Conservation (phyloP, 2,888 invertebrate species). For the Esperia sulphurella region DNA sequence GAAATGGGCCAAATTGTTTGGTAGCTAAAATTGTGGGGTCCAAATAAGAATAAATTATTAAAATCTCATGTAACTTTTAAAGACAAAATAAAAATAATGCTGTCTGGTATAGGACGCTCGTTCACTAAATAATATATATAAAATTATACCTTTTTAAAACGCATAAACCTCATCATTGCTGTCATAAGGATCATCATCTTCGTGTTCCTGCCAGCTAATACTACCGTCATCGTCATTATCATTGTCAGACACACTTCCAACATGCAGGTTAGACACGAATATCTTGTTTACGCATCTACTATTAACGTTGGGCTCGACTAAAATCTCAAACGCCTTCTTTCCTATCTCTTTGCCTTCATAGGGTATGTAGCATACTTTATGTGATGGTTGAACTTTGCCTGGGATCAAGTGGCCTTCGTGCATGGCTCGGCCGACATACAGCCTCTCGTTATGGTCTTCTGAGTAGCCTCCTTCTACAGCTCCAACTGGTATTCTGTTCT, state of each 20-base stretch:
- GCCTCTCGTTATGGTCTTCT: slow-evolving; percentile 48
- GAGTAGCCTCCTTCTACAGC: slow-evolving; percentile 79
- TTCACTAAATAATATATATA: too few species aligned
- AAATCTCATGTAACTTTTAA: too few species aligned
- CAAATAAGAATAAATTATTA: too few species aligned
- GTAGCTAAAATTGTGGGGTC: too few species aligned
- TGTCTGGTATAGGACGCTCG: too few species aligned
- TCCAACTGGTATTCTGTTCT: slow-evolving; percentile 80
- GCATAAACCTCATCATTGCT: slow-evolving; percentile 1
- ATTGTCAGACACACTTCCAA: slow-evolving; percentile 6
- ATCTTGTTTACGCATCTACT: slow-evolving; percentile 9
- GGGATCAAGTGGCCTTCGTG: slow-evolving; percentile 85
- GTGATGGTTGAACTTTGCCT: slow-evolving; percentile 81
- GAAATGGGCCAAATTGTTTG: too few species aligned
- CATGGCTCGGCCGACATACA: slow-evolving; percentile 82
- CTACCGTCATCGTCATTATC: slow-evolving; percentile 7
- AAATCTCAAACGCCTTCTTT: slow-evolving; percentile 18
- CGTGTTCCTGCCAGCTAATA: slow-evolving; percentile 9
- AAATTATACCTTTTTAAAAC: not conserved
- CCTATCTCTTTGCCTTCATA: slow-evolving; percentile 34
- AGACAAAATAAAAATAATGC: too few species aligned
- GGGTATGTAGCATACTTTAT: slow-evolving; percentile 83
- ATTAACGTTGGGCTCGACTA: slow-evolving; percentile 16
- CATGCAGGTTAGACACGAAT: slow-evolving; percentile 4
- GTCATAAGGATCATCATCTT: slow-evolving; percentile 9